phyloP scores from a whole-genome alignment of 2,888 invertebrate genomes.

The Sinelater perroti region DNA sequence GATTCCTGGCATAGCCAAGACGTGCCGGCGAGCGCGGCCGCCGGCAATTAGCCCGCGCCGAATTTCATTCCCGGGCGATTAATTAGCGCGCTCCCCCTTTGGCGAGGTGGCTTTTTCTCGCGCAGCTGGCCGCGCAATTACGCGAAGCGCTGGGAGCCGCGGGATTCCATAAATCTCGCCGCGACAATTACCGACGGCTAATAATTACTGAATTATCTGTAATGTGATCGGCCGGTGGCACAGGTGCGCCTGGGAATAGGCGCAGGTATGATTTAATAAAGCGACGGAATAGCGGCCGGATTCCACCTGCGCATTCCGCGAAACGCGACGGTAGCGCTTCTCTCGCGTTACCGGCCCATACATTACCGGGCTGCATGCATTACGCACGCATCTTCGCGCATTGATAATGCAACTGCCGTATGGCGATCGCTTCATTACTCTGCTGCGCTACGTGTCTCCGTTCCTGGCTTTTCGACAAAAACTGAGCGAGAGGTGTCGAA shows the following conservation, averaged over 20 bases:
- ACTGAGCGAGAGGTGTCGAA: too few species aligned
- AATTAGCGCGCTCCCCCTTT: too few species aligned
- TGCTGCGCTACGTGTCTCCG: too few species aligned
- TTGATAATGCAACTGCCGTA: slow-evolving; percentile 1
- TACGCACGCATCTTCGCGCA: slow-evolving; percentile 11
- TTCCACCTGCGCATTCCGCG: slow-evolving; percentile 18
- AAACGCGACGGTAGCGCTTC: slow-evolving; percentile 22
- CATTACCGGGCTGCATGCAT: slow-evolving; percentile 7
- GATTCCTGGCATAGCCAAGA: too few species aligned
- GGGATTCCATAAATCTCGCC: slow-evolving; percentile 15
- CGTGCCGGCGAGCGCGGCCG: too few species aligned
- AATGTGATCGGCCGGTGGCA: slow-evolving; percentile 14
- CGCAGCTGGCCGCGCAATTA: background rate
- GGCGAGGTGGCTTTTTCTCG: too few species aligned
- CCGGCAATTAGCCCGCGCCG: too few species aligned
- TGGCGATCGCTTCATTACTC: background rate
- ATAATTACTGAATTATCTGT: slow-evolving; percentile 18
- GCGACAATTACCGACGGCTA: slow-evolving; percentile 13
- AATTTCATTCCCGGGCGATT: too few species aligned
- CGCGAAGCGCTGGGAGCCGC: too few species aligned
- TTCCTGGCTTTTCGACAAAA: too few species aligned
- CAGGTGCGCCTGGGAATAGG: slow-evolving; percentile 20
- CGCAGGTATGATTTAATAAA: slow-evolving; percentile 20
- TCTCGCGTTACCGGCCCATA: slow-evolving; percentile 12
- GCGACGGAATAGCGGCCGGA: slow-evolving; percentile 15